Conservation (phyloP, 2,888 invertebrate genomes). For the Pheosia tremula region DNA sequence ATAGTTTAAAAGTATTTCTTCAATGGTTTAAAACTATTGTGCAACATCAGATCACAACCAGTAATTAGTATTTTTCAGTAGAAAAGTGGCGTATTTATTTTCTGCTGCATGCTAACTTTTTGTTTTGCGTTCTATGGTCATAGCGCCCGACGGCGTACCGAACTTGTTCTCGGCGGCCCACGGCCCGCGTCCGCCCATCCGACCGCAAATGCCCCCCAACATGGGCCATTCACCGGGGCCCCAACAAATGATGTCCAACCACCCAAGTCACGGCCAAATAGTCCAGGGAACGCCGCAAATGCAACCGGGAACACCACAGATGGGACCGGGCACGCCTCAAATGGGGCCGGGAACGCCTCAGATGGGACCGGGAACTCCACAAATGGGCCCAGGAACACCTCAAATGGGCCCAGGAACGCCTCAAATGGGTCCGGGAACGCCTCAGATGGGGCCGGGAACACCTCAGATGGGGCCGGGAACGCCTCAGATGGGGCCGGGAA, state of each 20-base stretch:
- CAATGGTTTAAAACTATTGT: not conserved
- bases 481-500: conserved; percentile 60
- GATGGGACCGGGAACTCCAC: conserved; percentile 41
- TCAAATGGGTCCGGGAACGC: conserved; percentile 47
- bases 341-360: conserved; percentile 37
- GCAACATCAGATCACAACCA: conserved; percentile 2
- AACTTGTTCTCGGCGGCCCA: conserved; percentile 77
- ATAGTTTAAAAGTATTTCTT: no score
- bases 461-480: conserved; percentile 57
- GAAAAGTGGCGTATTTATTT: conserved; percentile 38
- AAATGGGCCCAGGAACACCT: conserved; percentile 43
- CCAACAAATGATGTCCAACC: conserved; percentile 43
- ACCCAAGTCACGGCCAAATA: conserved; percentile 24
- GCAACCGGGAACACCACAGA: conserved; percentile 40
- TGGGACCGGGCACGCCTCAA: conserved; percentile 34
- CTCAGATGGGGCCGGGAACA: conserved; percentile 53
- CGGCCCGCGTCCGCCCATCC: conserved; percentile 65
- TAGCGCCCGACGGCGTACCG: conserved; percentile 79
- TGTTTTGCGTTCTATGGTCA: conserved; percentile 68
- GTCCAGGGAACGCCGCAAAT: conserved; percentile 35
- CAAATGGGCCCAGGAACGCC: conserved; percentile 45
- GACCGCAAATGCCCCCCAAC: conserved; percentile 44
- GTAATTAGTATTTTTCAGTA: conserved; percentile 1
- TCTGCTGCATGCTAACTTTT: conserved; percentile 48
- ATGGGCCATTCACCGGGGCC: conserved; percentile 40